Conservation (phyloP, 2,797 vertebrate species). For the Phataginus tetradactyla region DNA sequence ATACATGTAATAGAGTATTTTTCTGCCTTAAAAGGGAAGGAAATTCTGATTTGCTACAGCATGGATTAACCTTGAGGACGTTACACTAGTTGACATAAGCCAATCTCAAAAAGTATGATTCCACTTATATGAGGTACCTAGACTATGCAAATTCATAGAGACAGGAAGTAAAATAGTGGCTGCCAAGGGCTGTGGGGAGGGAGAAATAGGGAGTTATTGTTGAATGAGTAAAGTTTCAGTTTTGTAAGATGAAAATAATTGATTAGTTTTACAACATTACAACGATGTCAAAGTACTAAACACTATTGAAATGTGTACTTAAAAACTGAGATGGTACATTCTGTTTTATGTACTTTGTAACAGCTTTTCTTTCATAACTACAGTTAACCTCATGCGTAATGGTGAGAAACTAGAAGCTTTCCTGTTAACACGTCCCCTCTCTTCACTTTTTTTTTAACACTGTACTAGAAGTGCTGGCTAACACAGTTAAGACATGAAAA, state of each 20-base stretch:
- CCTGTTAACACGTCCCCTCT: not conserved
- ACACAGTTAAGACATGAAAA: not conserved
- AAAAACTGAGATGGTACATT: not conserved
- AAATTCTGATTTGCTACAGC: not conserved
- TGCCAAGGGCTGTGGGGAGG: not conserved
- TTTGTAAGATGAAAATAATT: constrained; percentile 1
- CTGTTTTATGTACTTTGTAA: not conserved
- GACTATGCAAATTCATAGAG: not conserved
- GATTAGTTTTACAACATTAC: not conserved
- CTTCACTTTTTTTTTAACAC: not conserved
- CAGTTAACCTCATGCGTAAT: not conserved
- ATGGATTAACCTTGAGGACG: not conserved
- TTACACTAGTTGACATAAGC: not conserved
- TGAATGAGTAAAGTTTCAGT: not conserved
- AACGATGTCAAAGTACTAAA: not conserved
- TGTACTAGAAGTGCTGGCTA: not conserved
- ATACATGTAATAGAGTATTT: not conserved
- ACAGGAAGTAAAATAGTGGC: not conserved
- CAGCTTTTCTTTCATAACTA: not conserved
- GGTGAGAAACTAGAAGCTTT: not conserved
- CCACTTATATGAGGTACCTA: not conserved
- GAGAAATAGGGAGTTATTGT: not conserved
- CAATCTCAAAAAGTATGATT: not conserved
- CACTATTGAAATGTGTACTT: not conserved
- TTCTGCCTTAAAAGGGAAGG: not conserved